phyloP scores from a whole-genome alignment of 2,888 invertebrate species.

The Sinhomidia bicolor region DNA sequence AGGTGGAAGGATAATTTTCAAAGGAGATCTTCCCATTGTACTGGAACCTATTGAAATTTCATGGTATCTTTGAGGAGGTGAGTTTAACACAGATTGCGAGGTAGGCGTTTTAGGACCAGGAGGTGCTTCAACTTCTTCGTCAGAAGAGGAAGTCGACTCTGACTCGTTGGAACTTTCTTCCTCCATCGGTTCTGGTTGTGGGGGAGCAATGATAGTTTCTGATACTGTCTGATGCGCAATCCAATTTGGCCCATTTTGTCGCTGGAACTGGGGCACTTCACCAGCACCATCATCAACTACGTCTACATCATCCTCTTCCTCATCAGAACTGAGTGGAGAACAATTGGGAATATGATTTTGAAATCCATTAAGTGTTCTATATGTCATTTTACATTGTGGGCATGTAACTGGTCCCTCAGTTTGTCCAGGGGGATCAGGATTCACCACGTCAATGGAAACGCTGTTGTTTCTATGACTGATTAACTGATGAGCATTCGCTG shows the following conservation, averaged over 20 bases:
- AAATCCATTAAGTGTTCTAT: constrained; percentile 89
- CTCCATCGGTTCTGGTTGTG: neutral
- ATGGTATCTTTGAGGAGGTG: neutral
- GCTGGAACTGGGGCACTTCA: neutral
- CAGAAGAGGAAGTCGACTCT: constrained; percentile 16
- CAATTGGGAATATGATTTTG: constrained; percentile 90
- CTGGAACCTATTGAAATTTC: neutral
- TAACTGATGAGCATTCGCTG: constrained; percentile 54
- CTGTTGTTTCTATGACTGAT: constrained; percentile 12
- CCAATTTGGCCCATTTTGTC: neutral
- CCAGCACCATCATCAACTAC: neutral
- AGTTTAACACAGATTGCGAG: too few relatives aligned
- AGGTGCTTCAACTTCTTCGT: neutral
- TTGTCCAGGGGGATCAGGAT: constrained; percentile 28
- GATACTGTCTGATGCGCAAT: neutral
- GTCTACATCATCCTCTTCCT: constrained; percentile 48
- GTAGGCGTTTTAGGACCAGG: neutral
- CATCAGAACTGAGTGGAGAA: constrained; percentile 88
- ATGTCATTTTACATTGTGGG: constrained; percentile 73
- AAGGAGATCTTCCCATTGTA: neutral
- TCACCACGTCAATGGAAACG: constrained; percentile 52
- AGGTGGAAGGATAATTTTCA: constrained; percentile 24
- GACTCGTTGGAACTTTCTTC: constrained; percentile 18
- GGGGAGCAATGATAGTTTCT: constrained; percentile 17
- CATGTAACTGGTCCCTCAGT: constrained; percentile 70